A percentile compares a stretch with the other conserved stretches of the same genome.
Evolutionary conservation across 1,140 invertebrate species (phyloP).

Genomic region (Plectrocnemia conspersa): DNA sequence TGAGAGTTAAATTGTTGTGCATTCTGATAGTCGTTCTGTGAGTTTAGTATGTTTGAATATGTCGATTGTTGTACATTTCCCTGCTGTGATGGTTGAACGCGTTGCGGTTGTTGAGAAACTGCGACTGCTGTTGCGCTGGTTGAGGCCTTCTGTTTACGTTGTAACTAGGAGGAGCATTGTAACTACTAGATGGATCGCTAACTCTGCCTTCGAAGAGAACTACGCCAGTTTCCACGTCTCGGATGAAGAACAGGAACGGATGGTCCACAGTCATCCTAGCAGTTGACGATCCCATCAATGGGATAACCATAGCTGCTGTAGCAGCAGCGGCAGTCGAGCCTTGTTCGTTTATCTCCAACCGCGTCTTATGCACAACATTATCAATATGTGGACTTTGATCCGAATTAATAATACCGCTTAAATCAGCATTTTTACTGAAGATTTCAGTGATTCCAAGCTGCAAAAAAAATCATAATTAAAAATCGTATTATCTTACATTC

Average conservation of each 20-base stretch:
- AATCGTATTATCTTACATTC: too few relatives aligned
- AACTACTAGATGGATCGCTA: slow-evolving; percentile 51
- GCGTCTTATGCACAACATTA: slow-evolving; percentile 63
- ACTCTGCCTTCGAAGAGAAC: slow-evolving; percentile 66
- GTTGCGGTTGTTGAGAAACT: too few relatives aligned
- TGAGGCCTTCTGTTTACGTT: too few relatives aligned
- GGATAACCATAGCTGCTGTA: slow-evolving; percentile 57
- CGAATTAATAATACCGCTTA: slow-evolving; percentile 55
- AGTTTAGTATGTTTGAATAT: too few relatives aligned
- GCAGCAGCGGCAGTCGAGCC: slow-evolving; percentile 67
- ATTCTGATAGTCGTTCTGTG: too few relatives aligned
- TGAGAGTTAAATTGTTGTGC: too few relatives aligned
- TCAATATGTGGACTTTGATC: slow-evolving; percentile 50
- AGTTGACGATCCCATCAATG: slow-evolving; percentile 51
- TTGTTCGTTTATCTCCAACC: slow-evolving; percentile 65
- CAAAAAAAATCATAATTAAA: slow-evolving; percentile 32
- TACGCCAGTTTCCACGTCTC: slow-evolving; percentile 54
- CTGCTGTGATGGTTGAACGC: too few relatives aligned
- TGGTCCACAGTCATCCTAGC: slow-evolving; percentile 55
- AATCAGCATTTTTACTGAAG: slow-evolving; percentile 57
- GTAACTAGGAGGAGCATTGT: slow-evolving; percentile 9
- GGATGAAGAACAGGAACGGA: slow-evolving; percentile 69
- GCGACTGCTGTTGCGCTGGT: too few relatives aligned
- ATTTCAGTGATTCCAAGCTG: slow-evolving; percentile 60
- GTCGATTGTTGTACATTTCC: too few relatives aligned